Evolutionary conservation across 2,113 vertebrate species (phyloP).

Genomic region (Rissa tridactyla): DNA sequence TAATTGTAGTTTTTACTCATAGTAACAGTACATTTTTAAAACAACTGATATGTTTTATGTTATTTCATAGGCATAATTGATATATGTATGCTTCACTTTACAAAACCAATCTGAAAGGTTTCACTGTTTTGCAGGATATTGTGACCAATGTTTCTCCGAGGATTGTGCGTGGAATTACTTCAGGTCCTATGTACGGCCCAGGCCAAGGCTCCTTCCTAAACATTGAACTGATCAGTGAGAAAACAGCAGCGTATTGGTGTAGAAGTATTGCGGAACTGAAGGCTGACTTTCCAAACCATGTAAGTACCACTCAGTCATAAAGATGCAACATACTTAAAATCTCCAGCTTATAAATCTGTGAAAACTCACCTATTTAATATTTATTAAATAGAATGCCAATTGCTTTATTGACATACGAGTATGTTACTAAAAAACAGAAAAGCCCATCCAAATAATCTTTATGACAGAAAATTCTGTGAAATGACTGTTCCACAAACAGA

Average conservation of each 20-base stretch:
- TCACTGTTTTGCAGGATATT: conserved; percentile 80
- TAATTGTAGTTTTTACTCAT: neutral
- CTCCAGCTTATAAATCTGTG: conserved; percentile 27
- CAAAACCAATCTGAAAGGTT: neutral
- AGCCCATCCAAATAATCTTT: conserved; percentile 14
- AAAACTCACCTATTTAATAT: conserved; percentile 47
- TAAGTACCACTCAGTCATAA: conserved; percentile 67
- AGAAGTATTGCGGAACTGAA: conserved; percentile 85
- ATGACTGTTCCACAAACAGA: neutral
- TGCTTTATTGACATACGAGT: neutral
- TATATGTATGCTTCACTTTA: neutral
- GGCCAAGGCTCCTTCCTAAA: conserved; percentile 91
- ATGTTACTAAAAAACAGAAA: conserved; percentile 11
- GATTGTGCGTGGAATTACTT: conserved; percentile 90
- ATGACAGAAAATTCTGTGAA: conserved; percentile 10
- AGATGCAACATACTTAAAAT: conserved; percentile 17
- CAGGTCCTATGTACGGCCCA: conserved; percentile 84
- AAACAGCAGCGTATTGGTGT: conserved; percentile 93
- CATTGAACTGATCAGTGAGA: conserved; percentile 94
- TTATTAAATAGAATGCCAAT: conserved; percentile 42
- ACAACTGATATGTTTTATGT: neutral
- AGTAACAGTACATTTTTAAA: neutral
- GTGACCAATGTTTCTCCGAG: conserved; percentile 94
- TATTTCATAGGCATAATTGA: neutral
- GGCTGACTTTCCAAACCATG: conserved; percentile 86